Conservation (phyloP, 37 sponge, comb jelly and placozoan species). For the Agelas oroides region DNA sequence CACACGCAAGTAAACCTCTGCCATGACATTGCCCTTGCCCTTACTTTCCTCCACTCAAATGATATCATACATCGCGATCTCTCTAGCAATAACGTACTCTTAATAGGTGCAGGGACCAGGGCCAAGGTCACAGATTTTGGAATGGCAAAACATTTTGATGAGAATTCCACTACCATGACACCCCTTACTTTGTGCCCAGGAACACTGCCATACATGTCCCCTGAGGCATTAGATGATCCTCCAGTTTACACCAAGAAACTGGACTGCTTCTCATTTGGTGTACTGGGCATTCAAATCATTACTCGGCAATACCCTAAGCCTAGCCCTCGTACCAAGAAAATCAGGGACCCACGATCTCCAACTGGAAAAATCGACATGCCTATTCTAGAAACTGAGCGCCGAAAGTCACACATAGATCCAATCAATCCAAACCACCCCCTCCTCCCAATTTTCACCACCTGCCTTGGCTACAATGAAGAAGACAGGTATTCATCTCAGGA, state of each 20-base stretch:
- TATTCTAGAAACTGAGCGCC: not conserved
- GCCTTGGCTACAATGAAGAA: not conserved
- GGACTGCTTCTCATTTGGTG: slow-evolving; percentile 27
- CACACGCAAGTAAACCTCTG: not conserved
- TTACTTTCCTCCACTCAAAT: not conserved
- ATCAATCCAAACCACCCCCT: slow-evolving; percentile 8
- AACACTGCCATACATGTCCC: slow-evolving; percentile 12
- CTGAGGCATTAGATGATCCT: slow-evolving; percentile 2
- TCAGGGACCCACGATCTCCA: not conserved
- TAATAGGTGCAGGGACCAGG: not conserved
- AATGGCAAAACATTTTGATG: not conserved
- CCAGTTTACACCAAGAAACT: slow-evolving; percentile 10
- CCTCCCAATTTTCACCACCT: not conserved
- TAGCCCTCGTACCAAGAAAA: not conserved
- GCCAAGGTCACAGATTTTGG: slow-evolving; percentile 12
- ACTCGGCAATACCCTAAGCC: slow-evolving; percentile 1
- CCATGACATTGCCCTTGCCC: not conserved
- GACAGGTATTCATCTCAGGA: slow-evolving; percentile 1
- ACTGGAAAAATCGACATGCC: too few relatives aligned
- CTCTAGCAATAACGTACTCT: not conserved
- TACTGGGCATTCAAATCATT: slow-evolving; percentile 11
- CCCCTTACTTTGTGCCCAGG: slow-evolving; percentile 26
- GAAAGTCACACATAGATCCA: not conserved
- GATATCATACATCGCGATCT: not conserved
- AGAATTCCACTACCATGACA: not conserved